Conservation (phyloP, 1,140 invertebrate genomes). For the Gonioctena quinquepunctata region DNA sequence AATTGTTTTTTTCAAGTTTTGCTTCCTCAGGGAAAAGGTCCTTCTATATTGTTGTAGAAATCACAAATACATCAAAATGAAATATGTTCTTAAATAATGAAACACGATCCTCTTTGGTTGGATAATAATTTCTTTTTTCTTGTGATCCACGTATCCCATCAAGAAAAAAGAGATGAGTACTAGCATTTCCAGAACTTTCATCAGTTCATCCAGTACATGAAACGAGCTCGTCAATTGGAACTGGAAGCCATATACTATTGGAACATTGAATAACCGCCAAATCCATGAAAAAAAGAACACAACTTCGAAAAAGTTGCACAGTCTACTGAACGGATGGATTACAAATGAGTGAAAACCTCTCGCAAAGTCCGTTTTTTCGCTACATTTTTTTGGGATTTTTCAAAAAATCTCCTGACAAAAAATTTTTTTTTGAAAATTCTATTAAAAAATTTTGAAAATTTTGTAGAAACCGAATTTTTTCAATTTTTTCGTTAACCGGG, state of each 20-base stretch:
- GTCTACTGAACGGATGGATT: slow-evolving; percentile 27
- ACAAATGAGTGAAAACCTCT: slow-evolving; percentile 7
- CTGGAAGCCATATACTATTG: neutral
- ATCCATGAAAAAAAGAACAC: slow-evolving; percentile 24
- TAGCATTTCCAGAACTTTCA: neutral
- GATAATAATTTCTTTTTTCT: slow-evolving; percentile 27
- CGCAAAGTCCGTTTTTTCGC: no score
- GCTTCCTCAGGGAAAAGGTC: neutral
- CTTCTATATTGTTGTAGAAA: neutral
- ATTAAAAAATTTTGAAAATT: no score
- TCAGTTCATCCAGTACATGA: neutral
- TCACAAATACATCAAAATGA: slow-evolving; percentile 19
- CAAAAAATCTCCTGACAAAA: no score
- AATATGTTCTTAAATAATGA: slow-evolving; percentile 23
- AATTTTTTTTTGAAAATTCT: no score
- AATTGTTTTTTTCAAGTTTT: neutral
- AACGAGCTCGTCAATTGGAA: neutral
- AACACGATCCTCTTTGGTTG: slow-evolving; percentile 16
- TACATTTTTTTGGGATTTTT: no score
- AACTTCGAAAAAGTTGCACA: slow-evolving; percentile 11
- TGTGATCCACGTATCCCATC: slow-evolving; percentile 19
- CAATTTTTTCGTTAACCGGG: no score
- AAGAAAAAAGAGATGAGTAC: slow-evolving; percentile 13
- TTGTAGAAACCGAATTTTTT: no score
- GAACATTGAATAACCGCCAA: neutral